phyloP scores from a whole-genome alignment of 2,797 vertebrate species.

The Malacoraja senta region DNA sequence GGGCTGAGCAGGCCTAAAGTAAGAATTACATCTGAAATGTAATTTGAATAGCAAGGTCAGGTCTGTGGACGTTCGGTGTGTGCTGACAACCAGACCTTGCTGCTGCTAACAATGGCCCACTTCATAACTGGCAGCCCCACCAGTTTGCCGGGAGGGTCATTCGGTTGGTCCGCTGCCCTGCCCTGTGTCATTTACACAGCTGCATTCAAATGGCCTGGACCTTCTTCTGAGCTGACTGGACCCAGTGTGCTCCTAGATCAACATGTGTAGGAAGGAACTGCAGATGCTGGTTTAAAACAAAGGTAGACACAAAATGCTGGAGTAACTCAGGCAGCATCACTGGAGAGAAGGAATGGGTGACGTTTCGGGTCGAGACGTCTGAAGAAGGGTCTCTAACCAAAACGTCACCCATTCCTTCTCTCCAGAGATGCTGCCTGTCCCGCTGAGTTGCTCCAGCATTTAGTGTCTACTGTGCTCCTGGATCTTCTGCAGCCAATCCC shows the following conservation, averaged over 20 bases:
- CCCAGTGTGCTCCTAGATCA: neutral
- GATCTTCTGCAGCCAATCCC: too few species aligned
- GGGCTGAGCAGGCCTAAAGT: neutral
- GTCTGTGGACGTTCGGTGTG: neutral
- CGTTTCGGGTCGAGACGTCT: too few species aligned
- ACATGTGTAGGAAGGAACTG: too few species aligned
- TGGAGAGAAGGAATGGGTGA: too few species aligned
- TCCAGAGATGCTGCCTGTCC: too few species aligned
- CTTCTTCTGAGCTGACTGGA: neutral
- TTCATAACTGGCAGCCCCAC: neutral
- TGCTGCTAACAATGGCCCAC: neutral
- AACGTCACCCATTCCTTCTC: too few species aligned
- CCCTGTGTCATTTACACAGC: neutral
- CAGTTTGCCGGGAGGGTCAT: neutral
- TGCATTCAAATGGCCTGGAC: neutral
- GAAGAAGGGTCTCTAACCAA: too few species aligned
- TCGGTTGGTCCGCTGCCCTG: neutral
- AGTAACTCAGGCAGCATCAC: too few species aligned
- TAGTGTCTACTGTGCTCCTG: too few species aligned
- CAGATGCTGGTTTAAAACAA: too few species aligned
- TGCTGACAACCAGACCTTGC: neutral
- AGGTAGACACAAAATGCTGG: too few species aligned
- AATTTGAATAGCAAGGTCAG: neutral
- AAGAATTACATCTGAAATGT: neutral
- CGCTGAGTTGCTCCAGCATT: too few species aligned